phyloP scores from a whole-genome alignment of 2,888 invertebrate species.

The Idaea aversata region DNA sequence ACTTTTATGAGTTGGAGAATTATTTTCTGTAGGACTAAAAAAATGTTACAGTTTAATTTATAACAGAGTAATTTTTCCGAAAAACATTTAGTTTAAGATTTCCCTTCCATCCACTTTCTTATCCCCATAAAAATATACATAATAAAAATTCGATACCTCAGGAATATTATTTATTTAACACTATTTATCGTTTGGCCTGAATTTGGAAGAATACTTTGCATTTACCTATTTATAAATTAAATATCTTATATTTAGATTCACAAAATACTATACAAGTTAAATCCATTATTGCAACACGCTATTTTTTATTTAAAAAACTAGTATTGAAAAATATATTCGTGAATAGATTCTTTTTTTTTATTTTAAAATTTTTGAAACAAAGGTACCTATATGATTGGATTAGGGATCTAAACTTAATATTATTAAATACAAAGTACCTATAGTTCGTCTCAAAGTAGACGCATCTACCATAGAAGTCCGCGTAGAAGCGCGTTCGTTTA shows the following conservation, averaged over 20 bases:
- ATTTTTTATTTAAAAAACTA: constrained; percentile 3
- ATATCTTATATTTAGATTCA: constrained; percentile 35
- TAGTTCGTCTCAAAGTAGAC: neutral
- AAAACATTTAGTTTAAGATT: neutral
- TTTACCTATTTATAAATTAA: constrained; percentile 21
- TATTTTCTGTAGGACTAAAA: too few relatives aligned
- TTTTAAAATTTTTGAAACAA: neutral
- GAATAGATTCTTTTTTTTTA: neutral
- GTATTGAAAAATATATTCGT: constrained; percentile 6
- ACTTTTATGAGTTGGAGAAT: too few relatives aligned
- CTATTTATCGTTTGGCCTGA: constrained; percentile 69
- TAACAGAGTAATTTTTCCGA: too few relatives aligned
- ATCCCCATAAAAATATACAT: neutral
- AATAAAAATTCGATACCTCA: constrained; percentile 1
- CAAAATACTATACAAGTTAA: constrained; percentile 38
- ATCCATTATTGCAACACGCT: constrained; percentile 5
- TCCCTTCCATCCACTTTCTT: neutral
- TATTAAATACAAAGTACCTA: neutral
- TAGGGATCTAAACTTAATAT: neutral
- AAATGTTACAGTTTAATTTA: too few relatives aligned
- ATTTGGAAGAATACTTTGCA: constrained; percentile 72
- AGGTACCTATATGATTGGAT: neutral
- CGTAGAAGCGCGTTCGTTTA: neutral
- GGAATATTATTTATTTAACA: constrained; percentile 58
- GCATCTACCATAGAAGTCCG: too few relatives aligned